A percentile compares a stretch with the other conserved stretches of the same genome.
Evolutionary conservation across 2,888 invertebrate species (phyloP).

Genomic region (Lasioglossum leucozonium): DNA sequence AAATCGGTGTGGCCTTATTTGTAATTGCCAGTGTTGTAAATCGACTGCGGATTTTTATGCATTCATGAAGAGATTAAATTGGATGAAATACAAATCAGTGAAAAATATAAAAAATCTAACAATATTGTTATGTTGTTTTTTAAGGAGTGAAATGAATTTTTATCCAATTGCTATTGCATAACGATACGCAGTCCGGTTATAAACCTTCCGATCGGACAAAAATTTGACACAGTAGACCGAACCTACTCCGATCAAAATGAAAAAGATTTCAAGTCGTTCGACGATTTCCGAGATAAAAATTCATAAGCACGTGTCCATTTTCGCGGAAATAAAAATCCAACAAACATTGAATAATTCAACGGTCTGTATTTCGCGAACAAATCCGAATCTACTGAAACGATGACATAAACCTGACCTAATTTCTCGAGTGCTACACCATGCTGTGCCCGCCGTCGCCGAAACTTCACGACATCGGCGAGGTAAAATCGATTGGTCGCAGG

Average conservation of each 20-base stretch:
- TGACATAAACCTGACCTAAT: neutral
- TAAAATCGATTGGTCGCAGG: neutral
- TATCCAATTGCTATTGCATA: too few relatives aligned
- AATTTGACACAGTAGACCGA: neutral
- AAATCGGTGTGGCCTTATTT: neutral
- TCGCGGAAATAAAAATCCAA: neutral
- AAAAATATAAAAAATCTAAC: too few relatives aligned
- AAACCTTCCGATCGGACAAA: neutral
- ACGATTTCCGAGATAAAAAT: neutral
- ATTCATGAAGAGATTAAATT: too few relatives aligned
- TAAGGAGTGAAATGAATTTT: too few relatives aligned
- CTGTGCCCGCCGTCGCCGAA: neutral
- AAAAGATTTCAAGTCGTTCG: neutral
- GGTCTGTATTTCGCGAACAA: neutral
- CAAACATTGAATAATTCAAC: neutral
- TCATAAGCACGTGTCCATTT: neutral
- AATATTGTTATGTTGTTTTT: too few relatives aligned
- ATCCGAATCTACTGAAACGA: neutral
- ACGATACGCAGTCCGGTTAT: too few relatives aligned
- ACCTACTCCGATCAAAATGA: neutral
- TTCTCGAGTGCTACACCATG: neutral
- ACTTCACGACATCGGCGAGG: neutral
- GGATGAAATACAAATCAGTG: too few relatives aligned
- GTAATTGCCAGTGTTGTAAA: neutral
- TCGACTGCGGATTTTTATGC: too few relatives aligned